Evolutionary conservation across 2,113 vertebrate species (phyloP).

Genomic region (Enhydra lutris): DNA sequence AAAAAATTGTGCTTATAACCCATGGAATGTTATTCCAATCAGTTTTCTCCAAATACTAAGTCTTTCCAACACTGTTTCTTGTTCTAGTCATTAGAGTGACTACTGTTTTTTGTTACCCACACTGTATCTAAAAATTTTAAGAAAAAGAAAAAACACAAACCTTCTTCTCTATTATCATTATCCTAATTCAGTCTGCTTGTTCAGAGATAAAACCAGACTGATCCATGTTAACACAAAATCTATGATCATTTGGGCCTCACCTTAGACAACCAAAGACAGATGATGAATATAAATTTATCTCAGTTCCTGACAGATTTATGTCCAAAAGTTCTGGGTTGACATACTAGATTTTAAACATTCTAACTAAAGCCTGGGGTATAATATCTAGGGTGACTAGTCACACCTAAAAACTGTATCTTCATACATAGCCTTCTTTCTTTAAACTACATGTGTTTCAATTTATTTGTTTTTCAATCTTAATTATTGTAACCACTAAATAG

Average conservation of each 20-base stretch:
- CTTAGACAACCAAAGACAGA: neutral
- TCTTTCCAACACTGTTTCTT: slow-evolving; percentile 39
- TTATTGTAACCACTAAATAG: neutral
- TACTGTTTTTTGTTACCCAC: neutral
- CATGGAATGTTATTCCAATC: slow-evolving; percentile 50
- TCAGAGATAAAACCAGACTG: slow-evolving; percentile 28
- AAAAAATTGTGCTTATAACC: neutral
- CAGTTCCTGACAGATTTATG: neutral
- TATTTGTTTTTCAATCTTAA: neutral
- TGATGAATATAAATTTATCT: slow-evolving; percentile 2
- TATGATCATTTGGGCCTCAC: neutral
- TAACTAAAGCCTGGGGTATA: neutral
- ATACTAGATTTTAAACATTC: neutral
- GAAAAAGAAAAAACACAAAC: neutral
- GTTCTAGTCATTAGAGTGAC: neutral
- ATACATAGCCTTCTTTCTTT: neutral
- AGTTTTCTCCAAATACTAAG: slow-evolving; percentile 10
- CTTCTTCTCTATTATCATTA: neutral
- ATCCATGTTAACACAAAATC: slow-evolving; percentile 1
- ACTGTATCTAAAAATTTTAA: neutral
- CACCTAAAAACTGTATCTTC: neutral
- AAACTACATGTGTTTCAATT: neutral
- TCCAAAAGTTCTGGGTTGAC: neutral
- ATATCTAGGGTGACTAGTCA: neutral
- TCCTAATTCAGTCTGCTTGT: neutral